Evolutionary conservation across 2,888 invertebrate species (phyloP).

Genomic region (Euplagia quadripunctaria): DNA sequence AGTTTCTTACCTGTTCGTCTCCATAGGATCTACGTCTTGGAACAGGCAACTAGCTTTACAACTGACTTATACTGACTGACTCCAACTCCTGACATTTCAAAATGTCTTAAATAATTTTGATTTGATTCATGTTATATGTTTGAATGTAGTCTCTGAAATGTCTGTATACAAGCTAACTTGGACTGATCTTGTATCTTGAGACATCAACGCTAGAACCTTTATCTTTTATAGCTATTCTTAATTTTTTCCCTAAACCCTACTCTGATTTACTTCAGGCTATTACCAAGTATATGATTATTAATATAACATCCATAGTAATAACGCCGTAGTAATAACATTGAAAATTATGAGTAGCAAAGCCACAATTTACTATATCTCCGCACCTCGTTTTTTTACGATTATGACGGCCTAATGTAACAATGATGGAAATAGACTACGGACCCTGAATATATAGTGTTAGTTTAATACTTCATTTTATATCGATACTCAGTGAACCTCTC

Average conservation of each 20-base stretch:
- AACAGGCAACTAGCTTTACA: too few relatives aligned
- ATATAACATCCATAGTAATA: slow-evolving; percentile 39
- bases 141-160: too few relatives aligned
- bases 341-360: slow-evolving; percentile 62
- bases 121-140: too few relatives aligned
- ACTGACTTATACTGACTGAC: too few relatives aligned
- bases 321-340: slow-evolving; percentile 50
- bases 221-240: background rate
- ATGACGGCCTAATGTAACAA: slow-evolving; percentile 45
- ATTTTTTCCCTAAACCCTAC: background rate
- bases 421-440: slow-evolving; percentile 49
- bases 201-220: background rate
- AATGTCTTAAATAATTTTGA: too few relatives aligned
- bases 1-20: too few relatives aligned
- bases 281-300: slow-evolving; percentile 45
- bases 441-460: slow-evolving; percentile 45
- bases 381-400: slow-evolving; percentile 62
- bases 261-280: slow-evolving; percentile 37
- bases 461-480: slow-evolving; percentile 39
- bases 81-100: too few relatives aligned
- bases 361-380: slow-evolving; percentile 57
- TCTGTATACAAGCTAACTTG: too few relatives aligned
- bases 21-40: too few relatives aligned
- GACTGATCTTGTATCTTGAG: too few relatives aligned
- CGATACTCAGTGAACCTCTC: slow-evolving; percentile 20